Conservation (phyloP, 2,888 invertebrate genomes). For the Crepidodera aurea region DNA sequence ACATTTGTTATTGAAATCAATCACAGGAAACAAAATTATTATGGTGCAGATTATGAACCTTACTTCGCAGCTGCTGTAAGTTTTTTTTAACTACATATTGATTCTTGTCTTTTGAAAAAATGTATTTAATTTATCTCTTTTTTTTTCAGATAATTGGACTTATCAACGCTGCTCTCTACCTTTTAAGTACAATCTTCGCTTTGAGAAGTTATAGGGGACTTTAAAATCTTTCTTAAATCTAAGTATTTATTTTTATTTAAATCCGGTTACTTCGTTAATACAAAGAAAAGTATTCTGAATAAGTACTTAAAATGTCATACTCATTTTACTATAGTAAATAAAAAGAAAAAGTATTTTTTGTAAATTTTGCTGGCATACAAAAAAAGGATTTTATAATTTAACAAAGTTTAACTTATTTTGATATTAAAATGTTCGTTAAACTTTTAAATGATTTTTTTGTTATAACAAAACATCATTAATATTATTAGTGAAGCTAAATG, state of each 20-base stretch:
- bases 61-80: constrained; percentile 79
- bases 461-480: too few species aligned
- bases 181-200: constrained; percentile 80
- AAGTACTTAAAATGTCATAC: neutral
- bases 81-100: constrained; percentile 45
- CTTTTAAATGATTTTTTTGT: too few species aligned
- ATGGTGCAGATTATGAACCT: constrained; percentile 66
- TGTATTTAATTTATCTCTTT: neutral
- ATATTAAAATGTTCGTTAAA: neutral
- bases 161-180: constrained; percentile 75
- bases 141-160: constrained; percentile 75
- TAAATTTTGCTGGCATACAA: too few species aligned
- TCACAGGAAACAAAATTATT: constrained; percentile 60
- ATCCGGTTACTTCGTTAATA: neutral
- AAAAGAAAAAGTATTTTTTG: neutral
- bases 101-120: neutral
- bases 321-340: neutral
- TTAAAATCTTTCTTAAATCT: constrained; percentile 57
- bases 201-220: constrained; percentile 79
- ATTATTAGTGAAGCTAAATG: neutral
- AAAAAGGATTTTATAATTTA: too few species aligned
- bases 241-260: constrained; percentile 19
- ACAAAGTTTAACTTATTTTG: neutral
- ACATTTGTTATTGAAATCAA: constrained; percentile 74
- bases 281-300: neutral